Evolutionary conservation across 2,888 invertebrate genomes (phyloP), one percentile per base, ranked within the genome.

Genomic region (Platerodrilus igneus): DNA sequence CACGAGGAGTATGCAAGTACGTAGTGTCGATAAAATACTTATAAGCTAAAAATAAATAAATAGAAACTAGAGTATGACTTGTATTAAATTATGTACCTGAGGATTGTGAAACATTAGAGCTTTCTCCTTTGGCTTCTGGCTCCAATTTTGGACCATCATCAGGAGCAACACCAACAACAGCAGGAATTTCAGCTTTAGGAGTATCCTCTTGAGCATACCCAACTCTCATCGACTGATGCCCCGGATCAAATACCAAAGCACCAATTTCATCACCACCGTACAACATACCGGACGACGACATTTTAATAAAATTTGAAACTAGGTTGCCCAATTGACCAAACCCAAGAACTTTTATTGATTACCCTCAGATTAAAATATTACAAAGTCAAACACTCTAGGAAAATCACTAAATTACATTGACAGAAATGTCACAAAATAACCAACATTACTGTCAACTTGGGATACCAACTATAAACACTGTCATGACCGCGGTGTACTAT

Each of bases 181-280:
- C 86, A 0, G 96, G 95, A 40, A 96, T 93, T 75, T 97, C 96
- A 2, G 93, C 92, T 73, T 97, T 99, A 2, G 99, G 99, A n/a
- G 92, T 90, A 65, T 99, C 99, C 67, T 99, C 99, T 59, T 95
- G 94, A 5, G 94, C 94, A 73, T 91, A 95, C 36, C 94, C 95
- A 30, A 90, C 90, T 39, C 94, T 75, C 35, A 94, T 70, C 0
- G 91, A 88, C 69, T 88, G 86, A 55, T 91, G 89, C 0, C 93
- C 99, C 5, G 95, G 84, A 68, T 99, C 99, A 62, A 99, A 95
- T 18, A 99, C 99, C 49, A 99, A 67, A 0, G 97, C 97, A 6
- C 97, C 97, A 49, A 99, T 97, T 69, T 99, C 99, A 73, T 99
- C 99, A 17, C 89, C 89, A n/a, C 89, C 89, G 53, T 89, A 90